Evolutionary conservation across 2,888 invertebrate genomes (phyloP).

Genomic region (Congeria kusceri): DNA sequence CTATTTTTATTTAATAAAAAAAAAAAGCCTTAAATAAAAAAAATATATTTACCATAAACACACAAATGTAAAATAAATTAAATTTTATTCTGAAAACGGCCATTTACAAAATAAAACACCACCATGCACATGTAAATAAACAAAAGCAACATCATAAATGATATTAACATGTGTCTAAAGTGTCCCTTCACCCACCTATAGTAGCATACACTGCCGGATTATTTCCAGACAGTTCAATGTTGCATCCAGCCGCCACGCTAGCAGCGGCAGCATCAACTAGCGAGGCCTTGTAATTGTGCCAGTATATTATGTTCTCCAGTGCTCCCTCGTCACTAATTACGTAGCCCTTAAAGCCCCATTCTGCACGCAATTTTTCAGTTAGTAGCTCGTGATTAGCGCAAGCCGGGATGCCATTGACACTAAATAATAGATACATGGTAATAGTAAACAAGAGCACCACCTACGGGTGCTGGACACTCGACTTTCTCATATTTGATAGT

Average conservation of each 20-base stretch:
- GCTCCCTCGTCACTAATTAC: constrained; percentile 82
- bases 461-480: too few relatives aligned
- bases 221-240: constrained; percentile 70
- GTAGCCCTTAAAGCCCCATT: constrained; percentile 83
- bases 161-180: too few relatives aligned
- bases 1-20: too few relatives aligned
- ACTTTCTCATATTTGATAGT: too few relatives aligned
- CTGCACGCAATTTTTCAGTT: constrained; percentile 77
- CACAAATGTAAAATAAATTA: too few relatives aligned
- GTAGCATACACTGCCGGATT: constrained; percentile 50
- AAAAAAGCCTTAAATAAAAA: too few relatives aligned
- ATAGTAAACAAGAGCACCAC: too few relatives aligned
- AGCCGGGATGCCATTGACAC: constrained; percentile 83
- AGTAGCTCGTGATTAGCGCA: constrained; percentile 81
- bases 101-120: too few relatives aligned
- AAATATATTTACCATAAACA: too few relatives aligned
- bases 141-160: too few relatives aligned
- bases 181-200: constrained; percentile 51
- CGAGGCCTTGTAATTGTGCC: constrained; percentile 74
- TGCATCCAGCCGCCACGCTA: constrained; percentile 76
- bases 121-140: too few relatives aligned
- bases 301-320: constrained; percentile 72
- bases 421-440: constrained; percentile 46
- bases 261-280: constrained; percentile 72
- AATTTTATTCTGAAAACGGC: too few relatives aligned